Conservation (phyloP, 2,888 invertebrate genomes). For the Sminthurinus aureus region DNA sequence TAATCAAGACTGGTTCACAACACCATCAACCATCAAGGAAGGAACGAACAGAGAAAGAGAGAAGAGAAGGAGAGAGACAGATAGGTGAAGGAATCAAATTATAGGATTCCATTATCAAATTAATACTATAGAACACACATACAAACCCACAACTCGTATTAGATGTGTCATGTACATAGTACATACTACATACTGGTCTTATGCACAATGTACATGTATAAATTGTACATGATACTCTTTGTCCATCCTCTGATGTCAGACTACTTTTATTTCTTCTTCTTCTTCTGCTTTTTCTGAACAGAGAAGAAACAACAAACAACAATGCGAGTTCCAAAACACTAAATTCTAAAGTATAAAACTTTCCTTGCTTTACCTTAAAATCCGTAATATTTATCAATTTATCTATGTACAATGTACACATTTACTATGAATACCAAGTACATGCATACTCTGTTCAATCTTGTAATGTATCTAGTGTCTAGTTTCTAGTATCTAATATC, state of each 20-base stretch:
- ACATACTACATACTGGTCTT: not conserved
- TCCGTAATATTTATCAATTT: slow-evolving; percentile 12
- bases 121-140: slow-evolving; percentile 29
- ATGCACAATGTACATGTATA: not conserved
- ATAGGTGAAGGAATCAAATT: slow-evolving; percentile 38
- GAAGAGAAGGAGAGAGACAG: slow-evolving; percentile 24
- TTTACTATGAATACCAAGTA: not conserved
- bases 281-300: not conserved
- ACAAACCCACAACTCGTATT: not conserved
- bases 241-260: not conserved
- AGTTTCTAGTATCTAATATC: no score
- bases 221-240: not conserved
- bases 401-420: not conserved
- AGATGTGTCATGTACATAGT: not conserved
- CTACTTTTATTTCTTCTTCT: no score
- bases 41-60: slow-evolving; percentile 18
- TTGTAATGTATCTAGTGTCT: not conserved
- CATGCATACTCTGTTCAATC: not conserved
- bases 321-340: not conserved
- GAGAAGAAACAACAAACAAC: slow-evolving; percentile 1
- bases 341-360: not conserved
- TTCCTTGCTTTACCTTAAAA: slow-evolving; percentile 14
- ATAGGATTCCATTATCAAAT: slow-evolving; percentile 42
- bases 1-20: slow-evolving; percentile 38
- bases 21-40: slow-evolving; percentile 19